Base-by-base conservation (phyloP, 2,888 invertebrate genomes). In the Parelbella ahira region DNA sequence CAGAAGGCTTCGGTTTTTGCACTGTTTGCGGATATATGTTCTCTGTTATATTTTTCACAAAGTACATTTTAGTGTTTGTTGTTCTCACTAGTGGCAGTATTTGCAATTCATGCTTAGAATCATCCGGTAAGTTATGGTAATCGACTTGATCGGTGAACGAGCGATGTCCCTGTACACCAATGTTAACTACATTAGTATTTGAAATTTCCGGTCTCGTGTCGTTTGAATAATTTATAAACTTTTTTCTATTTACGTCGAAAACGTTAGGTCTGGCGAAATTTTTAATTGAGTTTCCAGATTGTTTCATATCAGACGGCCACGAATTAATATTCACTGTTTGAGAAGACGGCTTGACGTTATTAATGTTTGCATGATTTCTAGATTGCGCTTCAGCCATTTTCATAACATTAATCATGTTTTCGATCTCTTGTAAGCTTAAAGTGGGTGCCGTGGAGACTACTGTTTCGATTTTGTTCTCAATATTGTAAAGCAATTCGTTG, bases 401-500 rank as follows among this genome's bases (percentile, higher is more conserved):
- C 49, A 78, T 67, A 13, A 61, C 54, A 20, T 54, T 77, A 28
- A 83, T 62, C 28, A 82, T 63, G 54, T 79, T 80, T 60, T 84
- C 86, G 45, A 84, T 53, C 50, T 87, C 77, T 25, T 54, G 63
- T 46, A 84, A 67, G 46, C 57, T 68, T 32, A 82, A 51, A 1
- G 68, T 47, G 2, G 60, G 56, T 20, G 37, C 44, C 4, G 72
- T 73, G 6, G 65, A 66, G 7, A 71, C 74, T 11, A 67, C 61
- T 3, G 60, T 52, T 54, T 65, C 59, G n/a, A 81, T 72, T 61
- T 68, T 70, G 50, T 74, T 70, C 66, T 87, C 86, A 13, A 87
- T 61, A 44, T 74, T 68, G 11, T 67, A 66, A 25, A 84, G 61
- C 45, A 70, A 51, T 54, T 83, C 79, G 44, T 72, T 68, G 39